Percentiles rank a stretch among this genome's conserved stretches.
Evolutionary conservation across 2,113 vertebrate genomes (phyloP).

Genomic region (Rhabdornis inornatus): DNA sequence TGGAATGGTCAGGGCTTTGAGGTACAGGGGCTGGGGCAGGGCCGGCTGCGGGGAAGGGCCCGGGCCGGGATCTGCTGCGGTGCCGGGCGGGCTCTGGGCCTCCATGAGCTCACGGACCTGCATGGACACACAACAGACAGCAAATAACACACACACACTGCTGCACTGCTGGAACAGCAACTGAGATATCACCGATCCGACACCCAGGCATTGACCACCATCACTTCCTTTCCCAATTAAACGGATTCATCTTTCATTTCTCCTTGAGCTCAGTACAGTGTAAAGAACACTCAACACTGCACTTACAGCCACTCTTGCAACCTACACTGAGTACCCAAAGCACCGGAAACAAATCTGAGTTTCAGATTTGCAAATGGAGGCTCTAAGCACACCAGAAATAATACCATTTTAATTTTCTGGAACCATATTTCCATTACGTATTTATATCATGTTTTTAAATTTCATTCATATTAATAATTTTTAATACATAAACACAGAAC

Average conservation of each 20-base stretch:
- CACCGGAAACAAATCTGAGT: background rate
- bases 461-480: background rate
- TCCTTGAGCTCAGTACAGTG: background rate
- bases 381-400: background rate
- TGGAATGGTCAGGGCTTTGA: slow-evolving; percentile 81
- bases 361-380: background rate
- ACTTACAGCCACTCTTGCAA: background rate
- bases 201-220: background rate
- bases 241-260: background rate
- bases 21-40: slow-evolving; percentile 77
- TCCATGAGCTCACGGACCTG: slow-evolving; percentile 43
- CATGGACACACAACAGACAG: background rate
- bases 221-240: background rate
- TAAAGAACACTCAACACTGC: background rate
- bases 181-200: too few relatives aligned
- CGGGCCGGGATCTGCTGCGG: background rate
- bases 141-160: background rate
- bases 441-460: background rate
- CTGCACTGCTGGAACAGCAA: background rate
- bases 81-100: background rate
- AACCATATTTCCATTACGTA: background rate
- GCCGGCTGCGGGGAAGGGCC: background rate
- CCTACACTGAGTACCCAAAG: background rate
- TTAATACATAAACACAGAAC: background rate
- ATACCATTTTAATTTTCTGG: background rate